phyloP scores from a whole-genome alignment of 2,888 invertebrate species.

The Dendrolimus pini region DNA sequence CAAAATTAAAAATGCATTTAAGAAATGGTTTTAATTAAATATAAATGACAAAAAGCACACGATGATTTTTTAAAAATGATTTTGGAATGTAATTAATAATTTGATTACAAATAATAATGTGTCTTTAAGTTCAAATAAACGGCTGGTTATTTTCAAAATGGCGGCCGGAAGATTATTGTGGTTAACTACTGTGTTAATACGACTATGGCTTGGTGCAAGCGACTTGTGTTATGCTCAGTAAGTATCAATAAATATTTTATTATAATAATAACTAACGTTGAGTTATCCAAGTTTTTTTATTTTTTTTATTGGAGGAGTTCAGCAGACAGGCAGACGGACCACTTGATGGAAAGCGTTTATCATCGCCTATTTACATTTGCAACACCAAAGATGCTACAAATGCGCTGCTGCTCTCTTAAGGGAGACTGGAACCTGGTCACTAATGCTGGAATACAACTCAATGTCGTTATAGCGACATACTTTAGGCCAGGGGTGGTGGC shows the following conservation, averaged over 20 bases:
- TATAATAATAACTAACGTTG: too few species aligned
- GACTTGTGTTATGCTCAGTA: constrained; percentile 72
- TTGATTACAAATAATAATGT: constrained; percentile 5
- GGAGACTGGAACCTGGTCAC: too few species aligned
- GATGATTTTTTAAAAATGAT: neutral
- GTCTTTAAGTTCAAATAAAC: constrained; percentile 8
- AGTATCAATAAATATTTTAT: constrained; percentile 25
- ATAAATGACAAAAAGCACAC: neutral
- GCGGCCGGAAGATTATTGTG: constrained; percentile 53
- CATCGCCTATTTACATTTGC: too few species aligned
- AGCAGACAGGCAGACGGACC: too few species aligned
- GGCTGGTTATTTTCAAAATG: constrained; percentile 31
- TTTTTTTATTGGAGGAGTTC: too few species aligned
- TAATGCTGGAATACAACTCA: too few species aligned
- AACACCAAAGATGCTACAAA: too few species aligned
- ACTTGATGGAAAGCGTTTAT: too few species aligned
- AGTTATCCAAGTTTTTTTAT: too few species aligned
- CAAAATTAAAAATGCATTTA: neutral
- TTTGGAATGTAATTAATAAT: constrained; percentile 7
- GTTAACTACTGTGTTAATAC: constrained; percentile 50
- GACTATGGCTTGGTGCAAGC: constrained; percentile 61
- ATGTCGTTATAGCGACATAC: too few species aligned
- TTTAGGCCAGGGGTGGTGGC: too few species aligned
- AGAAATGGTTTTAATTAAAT: neutral
- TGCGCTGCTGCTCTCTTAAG: too few species aligned